Evolutionary conservation across 1,140 invertebrate species (phyloP), one percentile per base, ranked within the genome.

Genomic region (Lysiphlebus fabarum): DNA sequence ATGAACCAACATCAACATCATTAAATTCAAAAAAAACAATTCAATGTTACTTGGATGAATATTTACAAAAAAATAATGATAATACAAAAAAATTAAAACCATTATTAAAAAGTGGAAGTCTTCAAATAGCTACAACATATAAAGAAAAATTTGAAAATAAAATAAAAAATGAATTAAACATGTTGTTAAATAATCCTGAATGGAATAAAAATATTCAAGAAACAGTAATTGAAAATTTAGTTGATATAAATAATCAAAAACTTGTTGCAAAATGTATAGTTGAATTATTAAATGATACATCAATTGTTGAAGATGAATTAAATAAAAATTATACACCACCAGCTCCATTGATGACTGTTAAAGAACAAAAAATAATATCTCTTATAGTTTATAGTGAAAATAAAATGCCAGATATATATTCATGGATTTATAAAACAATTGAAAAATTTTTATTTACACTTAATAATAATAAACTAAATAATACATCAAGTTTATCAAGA

Each of bases 321-420:
- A 70, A 75, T 58, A 69, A 66, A n/a, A 65, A 45, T 8, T 49
- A 71, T 40, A 74, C 75, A 40, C 76, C 77, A 2, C 77, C 76
- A 9, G 77, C 77, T 14, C 77, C 76, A 7, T 33, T 75, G 12
- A 74, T 78, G 75, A 67, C 71, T 4, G 68, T 34, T 58, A 61
- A 63, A 6, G 67, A 73, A 11, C 75, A 77, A 60, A 77, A 68
- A 54, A 63, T 78, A 6, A 54, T 67, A 1, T 63, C 69, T 0
- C 59, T 79, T 33, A 65, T 78, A 7, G 33, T 60, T 12, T 60
- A 66, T 49, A 54, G 78, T 10, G 65, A 73, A 38, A 41, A 55
- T 7, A 14, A 56, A 11, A 45, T 61, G 56, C 44, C 65, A 66
- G 58, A 56, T 4, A 63, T 77, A 37, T 63, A 69, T 53, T 48